These are phyloP conservation scores for Sarcoramphus papa DNA, from an alignment of 2,797 vertebrate genomes.

Conservation along the genomic window DNA sequence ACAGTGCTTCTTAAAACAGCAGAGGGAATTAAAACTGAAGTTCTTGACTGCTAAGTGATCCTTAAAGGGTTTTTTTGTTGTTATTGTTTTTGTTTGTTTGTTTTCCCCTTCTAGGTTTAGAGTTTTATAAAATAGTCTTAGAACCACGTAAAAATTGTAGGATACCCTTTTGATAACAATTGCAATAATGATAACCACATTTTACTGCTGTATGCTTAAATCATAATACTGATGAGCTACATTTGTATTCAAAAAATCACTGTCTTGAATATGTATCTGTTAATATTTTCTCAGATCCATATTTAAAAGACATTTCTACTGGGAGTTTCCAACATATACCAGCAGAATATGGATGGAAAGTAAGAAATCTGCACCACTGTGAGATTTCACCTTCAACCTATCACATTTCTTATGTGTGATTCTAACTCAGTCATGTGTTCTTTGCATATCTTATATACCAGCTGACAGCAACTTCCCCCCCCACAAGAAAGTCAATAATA, in stretches of 20 bases:
- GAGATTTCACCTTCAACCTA: background rate
- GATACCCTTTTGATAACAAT: background rate
- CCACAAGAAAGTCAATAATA: background rate
- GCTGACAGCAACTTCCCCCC: background rate
- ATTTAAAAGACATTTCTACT: background rate
- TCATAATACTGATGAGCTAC: background rate
- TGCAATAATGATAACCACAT: background rate
- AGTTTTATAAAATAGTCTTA: background rate
- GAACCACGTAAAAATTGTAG: background rate
- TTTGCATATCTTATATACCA: background rate
- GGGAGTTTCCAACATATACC: background rate
- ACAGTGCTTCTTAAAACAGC: background rate
- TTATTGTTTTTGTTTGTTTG: background rate
- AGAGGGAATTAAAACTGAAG: background rate
- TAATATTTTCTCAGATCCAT: background rate
- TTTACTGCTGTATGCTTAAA: background rate
- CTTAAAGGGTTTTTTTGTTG: background rate
- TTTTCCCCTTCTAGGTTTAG: background rate
- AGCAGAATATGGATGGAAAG: background rate
- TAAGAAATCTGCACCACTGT: background rate
- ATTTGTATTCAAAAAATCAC: background rate
- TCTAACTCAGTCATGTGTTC: background rate
- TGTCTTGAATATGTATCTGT: background rate
- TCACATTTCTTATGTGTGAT: background rate
- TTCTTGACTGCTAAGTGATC: background rate